Percentiles rank a stretch among this genome's conserved stretches.
These are phyloP conservation scores for Neodon shergylaensis DNA, from an alignment of 2,113 vertebrate genomes.

Conservation along the genomic window DNA sequence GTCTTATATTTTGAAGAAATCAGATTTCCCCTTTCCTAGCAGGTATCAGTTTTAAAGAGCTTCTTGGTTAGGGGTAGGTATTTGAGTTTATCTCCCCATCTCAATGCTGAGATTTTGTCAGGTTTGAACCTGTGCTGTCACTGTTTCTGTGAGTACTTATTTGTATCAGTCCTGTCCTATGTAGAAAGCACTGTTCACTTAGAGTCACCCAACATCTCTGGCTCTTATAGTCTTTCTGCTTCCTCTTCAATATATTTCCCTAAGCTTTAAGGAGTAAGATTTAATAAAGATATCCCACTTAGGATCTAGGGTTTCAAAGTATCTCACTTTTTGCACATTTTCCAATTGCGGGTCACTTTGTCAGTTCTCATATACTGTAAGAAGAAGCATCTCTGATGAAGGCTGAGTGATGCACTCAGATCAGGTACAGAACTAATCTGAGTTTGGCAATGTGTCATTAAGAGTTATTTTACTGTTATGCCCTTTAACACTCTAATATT, in stretches of 20 bases:
- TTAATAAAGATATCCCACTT: neutral
- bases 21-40: neutral
- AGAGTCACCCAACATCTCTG: neutral
- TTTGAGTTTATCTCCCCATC: neutral
- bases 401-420: neutral
- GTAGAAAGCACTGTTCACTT: neutral
- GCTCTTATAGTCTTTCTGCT: neutral
- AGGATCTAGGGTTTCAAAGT: neutral
- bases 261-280: neutral
- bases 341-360: neutral
- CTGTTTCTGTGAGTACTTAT: neutral
- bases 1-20: neutral
- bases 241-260: neutral
- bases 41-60: neutral
- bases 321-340: neutral
- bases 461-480: neutral
- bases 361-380: neutral
- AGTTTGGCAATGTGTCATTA: neutral
- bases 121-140: neutral
- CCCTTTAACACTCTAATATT: neutral
- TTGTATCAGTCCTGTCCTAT: neutral
- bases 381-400: neutral
- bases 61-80: neutral
- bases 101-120: neutral
- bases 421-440: neutral